phyloP scores from a whole-genome alignment of 2,113 vertebrate genomes.

The Nothocercus nigrocapillus region DNA sequence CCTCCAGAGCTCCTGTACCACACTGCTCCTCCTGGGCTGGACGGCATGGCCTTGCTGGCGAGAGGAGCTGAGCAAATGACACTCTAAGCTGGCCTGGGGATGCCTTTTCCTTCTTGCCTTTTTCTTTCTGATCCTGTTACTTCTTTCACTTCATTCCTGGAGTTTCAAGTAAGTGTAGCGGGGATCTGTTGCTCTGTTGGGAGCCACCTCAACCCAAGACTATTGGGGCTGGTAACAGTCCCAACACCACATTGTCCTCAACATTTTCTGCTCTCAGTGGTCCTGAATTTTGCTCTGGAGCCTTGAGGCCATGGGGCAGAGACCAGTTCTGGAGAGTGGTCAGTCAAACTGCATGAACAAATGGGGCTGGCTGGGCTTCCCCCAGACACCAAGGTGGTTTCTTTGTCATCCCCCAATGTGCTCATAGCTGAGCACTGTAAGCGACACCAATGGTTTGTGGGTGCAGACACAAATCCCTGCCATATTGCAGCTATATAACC shows the following conservation, averaged over 20 bases:
- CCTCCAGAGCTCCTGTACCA: not conserved
- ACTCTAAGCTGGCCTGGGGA: not conserved
- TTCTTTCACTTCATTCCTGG: not conserved
- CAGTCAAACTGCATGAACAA: not conserved
- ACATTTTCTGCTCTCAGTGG: not conserved
- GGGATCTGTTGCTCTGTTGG: not conserved
- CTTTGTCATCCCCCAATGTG: not conserved
- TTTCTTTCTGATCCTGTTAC: not conserved
- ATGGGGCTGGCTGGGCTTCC: not conserved
- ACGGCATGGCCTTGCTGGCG: not conserved
- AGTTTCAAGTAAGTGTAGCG: not conserved
- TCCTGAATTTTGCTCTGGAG: not conserved
- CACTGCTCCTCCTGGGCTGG: not conserved
- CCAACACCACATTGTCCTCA: not conserved
- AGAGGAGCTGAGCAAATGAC: not conserved
- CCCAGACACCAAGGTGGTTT: not conserved
- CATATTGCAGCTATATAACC: not conserved
- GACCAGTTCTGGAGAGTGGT: not conserved
- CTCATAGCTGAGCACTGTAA: not conserved
- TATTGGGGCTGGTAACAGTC: not conserved
- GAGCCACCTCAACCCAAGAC: not conserved
- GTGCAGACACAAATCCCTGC: not conserved
- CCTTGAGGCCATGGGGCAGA: not conserved
- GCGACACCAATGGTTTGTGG: not conserved
- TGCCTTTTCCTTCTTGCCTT: not conserved